Base-by-base conservation (phyloP, 2,797 vertebrate genomes). In the Manis pentadactyla region DNA sequence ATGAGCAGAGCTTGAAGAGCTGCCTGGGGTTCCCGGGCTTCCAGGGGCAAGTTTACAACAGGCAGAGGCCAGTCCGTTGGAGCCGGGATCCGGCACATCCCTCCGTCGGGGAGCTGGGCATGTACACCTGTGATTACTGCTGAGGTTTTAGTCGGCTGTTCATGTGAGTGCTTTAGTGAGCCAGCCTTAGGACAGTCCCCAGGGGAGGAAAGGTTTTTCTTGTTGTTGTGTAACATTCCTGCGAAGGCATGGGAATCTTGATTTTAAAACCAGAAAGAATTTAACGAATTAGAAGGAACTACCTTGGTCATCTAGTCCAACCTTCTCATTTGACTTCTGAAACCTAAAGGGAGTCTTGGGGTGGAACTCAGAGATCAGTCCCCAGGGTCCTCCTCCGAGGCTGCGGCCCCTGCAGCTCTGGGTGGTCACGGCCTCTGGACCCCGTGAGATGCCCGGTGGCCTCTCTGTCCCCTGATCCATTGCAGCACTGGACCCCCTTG, bases 11-110 rank as follows among this genome's bases (percentile, higher is more conserved):
- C 25, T 75, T 19, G 4, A 59, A n/a, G 74, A 46, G 51, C 21
- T 2, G 19, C 51, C 3, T 0, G 9, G 8, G 29, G 42, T 23
- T 25, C 42, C 10, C 3, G 12, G 0, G 5, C n/a, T 11, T 34
- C 83, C 5, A 15, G 37, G n/a, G 25, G 19, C 17, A 75, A 29
- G 86, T 23, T 23, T 27, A 0, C 0, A 3, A 27, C 10, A 53
- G 73, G 37, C 7, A 34, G 29, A 59, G 37, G n/a, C n/a, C 13
- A 68, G 59, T 51, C 18, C 1, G 1, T 2, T 29, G 88, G 63
- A 5, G 21, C 17, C 10, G 29, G 23, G 21, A 37, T 31, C 39
- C 23, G 79, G 57, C 25, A 37, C 17, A 25, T 23, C 21, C 17
- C 37, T 88, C 11, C 37, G 7, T 4, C 7, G 17, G 23, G 13